These are phyloP conservation scores for Hemichromis elongatus DNA, from an alignment of 2,113 vertebrate species.

Conservation along the genomic window DNA sequence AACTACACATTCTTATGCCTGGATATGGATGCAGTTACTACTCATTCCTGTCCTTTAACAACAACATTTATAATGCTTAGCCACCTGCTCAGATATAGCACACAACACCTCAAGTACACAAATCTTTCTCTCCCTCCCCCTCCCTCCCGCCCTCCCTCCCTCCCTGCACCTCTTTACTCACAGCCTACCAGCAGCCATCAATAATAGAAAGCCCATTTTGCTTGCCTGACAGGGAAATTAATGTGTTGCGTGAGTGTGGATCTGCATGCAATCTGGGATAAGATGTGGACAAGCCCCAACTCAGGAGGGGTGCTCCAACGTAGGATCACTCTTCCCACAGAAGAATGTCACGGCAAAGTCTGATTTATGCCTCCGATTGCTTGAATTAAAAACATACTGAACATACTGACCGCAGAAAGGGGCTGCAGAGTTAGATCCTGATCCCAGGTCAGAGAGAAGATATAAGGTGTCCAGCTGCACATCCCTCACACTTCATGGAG, in stretches of 20 bases:
- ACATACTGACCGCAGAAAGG: conserved; percentile 5
- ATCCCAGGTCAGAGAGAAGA: not conserved
- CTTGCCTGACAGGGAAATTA: conserved; percentile 18
- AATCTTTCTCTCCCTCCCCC: not conserved
- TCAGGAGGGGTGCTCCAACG: conserved; percentile 17
- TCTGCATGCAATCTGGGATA: conserved; percentile 23
- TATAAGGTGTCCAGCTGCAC: conserved; percentile 25
- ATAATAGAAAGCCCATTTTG: conserved; percentile 12
- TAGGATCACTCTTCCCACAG: conserved; percentile 2
- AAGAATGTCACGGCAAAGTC: not conserved
- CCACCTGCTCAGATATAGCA: not conserved
- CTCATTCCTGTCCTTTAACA: not conserved
- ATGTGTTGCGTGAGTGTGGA: not conserved
- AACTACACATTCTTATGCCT: not conserved
- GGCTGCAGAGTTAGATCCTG: not conserved
- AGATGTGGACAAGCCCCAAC: conserved; percentile 18
- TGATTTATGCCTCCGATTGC: conserved; percentile 31
- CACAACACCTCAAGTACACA: not conserved
- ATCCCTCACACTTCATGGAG: not conserved
- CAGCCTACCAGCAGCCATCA: not conserved
- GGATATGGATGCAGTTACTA: not conserved
- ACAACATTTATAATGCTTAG: not conserved
- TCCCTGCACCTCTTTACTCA: not conserved
- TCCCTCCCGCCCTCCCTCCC: not conserved
- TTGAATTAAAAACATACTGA: conserved; percentile 40